Conservation (phyloP, 2,888 invertebrate species). For the Unio delphinus region DNA sequence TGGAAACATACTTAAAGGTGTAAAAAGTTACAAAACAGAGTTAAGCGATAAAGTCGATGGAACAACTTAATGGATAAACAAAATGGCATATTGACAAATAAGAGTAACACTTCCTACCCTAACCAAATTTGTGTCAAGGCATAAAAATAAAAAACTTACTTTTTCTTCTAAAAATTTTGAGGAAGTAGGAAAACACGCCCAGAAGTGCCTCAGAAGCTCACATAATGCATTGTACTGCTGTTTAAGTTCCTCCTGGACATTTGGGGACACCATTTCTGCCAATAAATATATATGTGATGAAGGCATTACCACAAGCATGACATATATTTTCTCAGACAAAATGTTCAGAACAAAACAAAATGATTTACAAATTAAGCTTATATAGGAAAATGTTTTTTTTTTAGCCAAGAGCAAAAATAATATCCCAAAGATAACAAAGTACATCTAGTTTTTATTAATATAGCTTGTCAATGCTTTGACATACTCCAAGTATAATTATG, state of each 20-base stretch:
- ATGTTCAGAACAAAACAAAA: background rate
- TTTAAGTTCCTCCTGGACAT: slow-evolving; percentile 84
- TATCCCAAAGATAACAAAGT: too few relatives aligned
- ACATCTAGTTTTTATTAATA: too few relatives aligned
- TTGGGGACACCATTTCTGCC: slow-evolving; percentile 82
- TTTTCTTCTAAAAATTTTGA: slow-evolving; percentile 82
- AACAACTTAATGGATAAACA: too few relatives aligned
- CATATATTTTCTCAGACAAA: background rate
- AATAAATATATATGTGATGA: slow-evolving; percentile 14
- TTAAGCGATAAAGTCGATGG: too few relatives aligned
- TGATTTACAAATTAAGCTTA: background rate
- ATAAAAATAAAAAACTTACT: slow-evolving; percentile 51
- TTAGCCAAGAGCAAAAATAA: too few relatives aligned
- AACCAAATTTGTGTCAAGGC: background rate
- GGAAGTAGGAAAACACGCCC: slow-evolving; percentile 90
- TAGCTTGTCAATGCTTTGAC: too few relatives aligned
- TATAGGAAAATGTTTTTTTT: background rate
- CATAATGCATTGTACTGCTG: slow-evolving; percentile 88
- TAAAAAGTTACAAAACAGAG: too few relatives aligned
- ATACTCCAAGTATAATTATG: too few relatives aligned
- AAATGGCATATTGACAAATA: too few relatives aligned
- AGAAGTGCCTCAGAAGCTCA: slow-evolving; percentile 93
- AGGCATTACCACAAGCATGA: background rate
- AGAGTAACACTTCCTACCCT: background rate
- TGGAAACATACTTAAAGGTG: too few relatives aligned